Evolutionary conservation across 2,797 vertebrate genomes (phyloP).

Genomic region (Channa striata): DNA sequence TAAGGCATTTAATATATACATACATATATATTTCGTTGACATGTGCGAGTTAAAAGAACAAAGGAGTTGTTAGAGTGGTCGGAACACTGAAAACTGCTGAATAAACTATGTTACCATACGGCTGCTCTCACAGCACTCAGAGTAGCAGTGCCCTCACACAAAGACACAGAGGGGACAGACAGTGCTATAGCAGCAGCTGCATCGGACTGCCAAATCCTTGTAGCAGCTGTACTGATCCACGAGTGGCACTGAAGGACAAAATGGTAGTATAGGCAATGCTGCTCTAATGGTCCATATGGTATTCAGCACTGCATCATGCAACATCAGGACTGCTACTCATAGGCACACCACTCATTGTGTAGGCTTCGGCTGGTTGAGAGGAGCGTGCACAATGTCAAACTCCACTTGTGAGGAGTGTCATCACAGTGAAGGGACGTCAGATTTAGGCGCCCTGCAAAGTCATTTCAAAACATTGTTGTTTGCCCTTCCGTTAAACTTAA

Average conservation of each 20-base stretch:
- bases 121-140: constrained; percentile 30
- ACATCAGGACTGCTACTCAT: constrained; percentile 64
- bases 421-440: constrained; percentile 55
- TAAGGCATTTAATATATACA: no score
- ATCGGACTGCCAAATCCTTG: constrained; percentile 71
- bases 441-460: constrained; percentile 74
- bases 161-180: constrained; percentile 61
- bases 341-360: constrained; percentile 50
- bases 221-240: constrained; percentile 63
- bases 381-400: constrained; percentile 72
- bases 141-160: constrained; percentile 50
- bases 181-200: constrained; percentile 73
- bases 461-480: constrained; percentile 60
- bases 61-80: constrained; percentile 8
- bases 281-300: constrained; percentile 61
- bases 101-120: constrained; percentile 42
- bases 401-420: constrained; percentile 68
- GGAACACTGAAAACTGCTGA: constrained; percentile 50
- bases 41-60: constrained; percentile 25
- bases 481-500: constrained; percentile 73
- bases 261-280: constrained; percentile 17
- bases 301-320: constrained; percentile 57
- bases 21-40: no score
- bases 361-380: constrained; percentile 51
- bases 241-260: constrained; percentile 67